phyloP scores from a whole-genome alignment of 1,140 invertebrate genomes.

The Drosophila burlai region DNA sequence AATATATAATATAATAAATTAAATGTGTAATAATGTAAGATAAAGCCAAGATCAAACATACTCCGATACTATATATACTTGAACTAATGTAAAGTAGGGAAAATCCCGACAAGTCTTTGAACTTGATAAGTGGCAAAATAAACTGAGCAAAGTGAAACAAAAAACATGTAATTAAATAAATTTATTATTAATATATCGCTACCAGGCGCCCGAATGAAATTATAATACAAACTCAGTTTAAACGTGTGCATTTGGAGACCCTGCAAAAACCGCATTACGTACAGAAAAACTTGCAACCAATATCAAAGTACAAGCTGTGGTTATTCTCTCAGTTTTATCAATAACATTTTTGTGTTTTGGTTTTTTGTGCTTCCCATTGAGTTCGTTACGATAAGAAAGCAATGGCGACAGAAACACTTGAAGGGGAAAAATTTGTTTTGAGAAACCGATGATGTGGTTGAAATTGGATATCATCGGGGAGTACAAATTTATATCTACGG shows the following conservation, averaged over 20 bases:
- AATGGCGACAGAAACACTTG: constrained; percentile 28
- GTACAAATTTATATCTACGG: not conserved
- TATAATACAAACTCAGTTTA: not conserved
- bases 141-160: not conserved
- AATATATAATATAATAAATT: constrained; percentile 7
- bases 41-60: constrained; percentile 5
- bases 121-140: constrained; percentile 11
- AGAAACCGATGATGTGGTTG: constrained; percentile 42
- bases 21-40: constrained; percentile 12
- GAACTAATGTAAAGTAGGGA: not conserved
- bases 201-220: constrained; percentile 8
- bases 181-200: not conserved
- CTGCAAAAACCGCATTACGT: constrained; percentile 21
- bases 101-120: not conserved
- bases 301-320: constrained; percentile 37
- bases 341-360: constrained; percentile 36
- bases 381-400: constrained; percentile 22
- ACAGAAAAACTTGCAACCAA: constrained; percentile 18
- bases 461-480: constrained; percentile 49
- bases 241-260: constrained; percentile 7
- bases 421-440: constrained; percentile 35
- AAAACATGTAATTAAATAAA: constrained; percentile 24
- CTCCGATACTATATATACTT: not conserved
- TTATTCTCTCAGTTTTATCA: constrained; percentile 33
- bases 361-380: constrained; percentile 6